phyloP scores from a whole-genome alignment of 2,888 invertebrate genomes.

The Drosophila helvetica region DNA sequence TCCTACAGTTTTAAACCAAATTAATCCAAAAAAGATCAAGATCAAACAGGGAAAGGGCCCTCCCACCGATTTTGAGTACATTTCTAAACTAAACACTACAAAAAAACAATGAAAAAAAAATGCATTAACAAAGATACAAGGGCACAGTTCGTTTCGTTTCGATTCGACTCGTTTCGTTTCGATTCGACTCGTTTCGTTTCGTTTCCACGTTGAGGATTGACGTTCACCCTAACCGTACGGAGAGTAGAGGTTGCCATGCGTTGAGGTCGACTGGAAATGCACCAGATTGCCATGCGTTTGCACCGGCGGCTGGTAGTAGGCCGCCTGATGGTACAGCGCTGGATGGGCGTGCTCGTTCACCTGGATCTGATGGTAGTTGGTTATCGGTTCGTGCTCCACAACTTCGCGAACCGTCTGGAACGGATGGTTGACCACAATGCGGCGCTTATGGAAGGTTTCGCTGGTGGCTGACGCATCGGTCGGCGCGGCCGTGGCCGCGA shows the following conservation, averaged over 20 bases:
- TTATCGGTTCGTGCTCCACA: slow-evolving; percentile 86
- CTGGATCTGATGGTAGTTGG: slow-evolving; percentile 86
- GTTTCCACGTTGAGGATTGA: slow-evolving; percentile 24
- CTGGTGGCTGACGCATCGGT: slow-evolving; percentile 84
- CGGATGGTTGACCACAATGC: slow-evolving; percentile 87
- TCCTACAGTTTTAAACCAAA: slow-evolving; percentile 30
- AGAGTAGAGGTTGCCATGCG: slow-evolving; percentile 63
- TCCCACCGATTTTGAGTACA: slow-evolving; percentile 55
- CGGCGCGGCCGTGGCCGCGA: slow-evolving; percentile 86
- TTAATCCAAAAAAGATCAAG: slow-evolving; percentile 41
- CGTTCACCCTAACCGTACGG: slow-evolving; percentile 36
- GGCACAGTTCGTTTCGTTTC: slow-evolving; percentile 25
- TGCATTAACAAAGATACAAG: slow-evolving; percentile 32
- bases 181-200: slow-evolving; percentile 5
- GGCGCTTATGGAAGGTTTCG: slow-evolving; percentile 86
- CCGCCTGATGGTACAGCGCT: slow-evolving; percentile 68
- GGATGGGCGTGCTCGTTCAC: slow-evolving; percentile 85
- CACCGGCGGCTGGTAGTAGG: slow-evolving; percentile 69
- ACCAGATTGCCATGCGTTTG: slow-evolving; percentile 72
- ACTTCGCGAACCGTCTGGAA: slow-evolving; percentile 87
- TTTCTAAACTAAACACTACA: slow-evolving; percentile 26
- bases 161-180: slow-evolving; percentile 16
- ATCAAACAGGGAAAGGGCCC: slow-evolving; percentile 70
- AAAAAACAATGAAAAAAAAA: slow-evolving; percentile 42
- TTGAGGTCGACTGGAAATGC: slow-evolving; percentile 54